Base-by-base conservation (phyloP, 1,140 invertebrate species). In the Hylaeus volcanicus region DNA sequence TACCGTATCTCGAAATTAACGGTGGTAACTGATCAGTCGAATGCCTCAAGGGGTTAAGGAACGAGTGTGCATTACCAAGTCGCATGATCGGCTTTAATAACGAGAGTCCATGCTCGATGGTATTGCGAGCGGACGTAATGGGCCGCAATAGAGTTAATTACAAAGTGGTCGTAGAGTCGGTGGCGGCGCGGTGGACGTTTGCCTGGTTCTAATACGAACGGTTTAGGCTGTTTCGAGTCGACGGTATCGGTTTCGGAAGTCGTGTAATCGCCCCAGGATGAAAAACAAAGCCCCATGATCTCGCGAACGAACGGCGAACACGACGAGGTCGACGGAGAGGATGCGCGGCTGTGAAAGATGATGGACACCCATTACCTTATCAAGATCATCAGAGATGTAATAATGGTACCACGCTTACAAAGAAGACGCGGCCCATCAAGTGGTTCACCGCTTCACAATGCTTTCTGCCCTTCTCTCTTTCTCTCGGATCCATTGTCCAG, bases 321-420 rank as follows among this genome's bases (percentile, higher is more conserved):
- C 51, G 51, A 51, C 51, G 51, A 51, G 51, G 51, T 51, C 51
- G 51, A 51, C 9, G 6, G 51, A 74, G 79, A 81, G 86, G 89
- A 89, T 89, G 90, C 89, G 86, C 84, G 87, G 72, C 87, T 88
- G 84, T 88, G 88, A 89, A 87, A 89, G 89, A 90, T 90, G 89
- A 90, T 89, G 87, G 80, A 80, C 78, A 77, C 73, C 90, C 82
- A 90, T 92, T 92, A 91, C 88, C 86, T 91, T 88, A 90, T 91
- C 89, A 90, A 91, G 84, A 87, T 83, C 81, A 91, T 91, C 85
- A 91, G 82, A 88, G 83, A 84, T 84, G 87, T 90, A 89, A 89
- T 90, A 86, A 90, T 86, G 87, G 83, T 82, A 81, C 15, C 64
- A 82, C 73, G 78, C 80, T 80, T 88, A 88, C 88, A 90, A 90